phyloP scores from a whole-genome alignment of 2,797 vertebrate genomes.

The Jordanella pulchra region DNA sequence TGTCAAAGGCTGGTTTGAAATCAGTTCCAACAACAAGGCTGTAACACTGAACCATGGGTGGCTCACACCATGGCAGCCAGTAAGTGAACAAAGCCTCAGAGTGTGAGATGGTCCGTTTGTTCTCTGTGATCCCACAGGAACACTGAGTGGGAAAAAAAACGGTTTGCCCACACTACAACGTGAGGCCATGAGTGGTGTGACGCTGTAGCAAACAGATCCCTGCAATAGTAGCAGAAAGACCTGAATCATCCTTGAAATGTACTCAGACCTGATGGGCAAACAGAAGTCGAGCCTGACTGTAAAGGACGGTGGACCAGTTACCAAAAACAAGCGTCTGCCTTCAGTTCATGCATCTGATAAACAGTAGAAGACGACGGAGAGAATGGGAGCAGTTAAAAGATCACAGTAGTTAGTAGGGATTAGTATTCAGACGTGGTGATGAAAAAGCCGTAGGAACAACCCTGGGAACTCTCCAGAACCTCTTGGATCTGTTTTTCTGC shows the following conservation, averaged over 20 bases:
- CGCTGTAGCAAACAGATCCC: neutral
- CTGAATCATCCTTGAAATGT: neutral
- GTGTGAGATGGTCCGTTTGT: neutral
- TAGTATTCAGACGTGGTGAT: too few relatives aligned
- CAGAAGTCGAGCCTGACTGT: neutral
- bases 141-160: neutral
- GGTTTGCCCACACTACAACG: neutral
- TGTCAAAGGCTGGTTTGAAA: neutral
- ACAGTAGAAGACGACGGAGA: too few relatives aligned
- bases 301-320: too few relatives aligned
- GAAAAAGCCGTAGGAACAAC: too few relatives aligned
- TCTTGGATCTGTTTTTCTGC: too few relatives aligned
- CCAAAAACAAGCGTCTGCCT: too few relatives aligned
- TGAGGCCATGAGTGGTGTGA: neutral
- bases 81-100: neutral
- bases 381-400: too few relatives aligned
- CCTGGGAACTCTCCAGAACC: too few relatives aligned
- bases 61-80: neutral
- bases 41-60: neutral
- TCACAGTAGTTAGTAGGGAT: too few relatives aligned
- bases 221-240: neutral
- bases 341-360: too few relatives aligned
- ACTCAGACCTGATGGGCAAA: neutral
- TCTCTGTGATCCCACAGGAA: neutral
- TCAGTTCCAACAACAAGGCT: neutral